Evolutionary conservation across 1,140 invertebrate species (phyloP).

Genomic region (Agraylea sexmaculata): DNA sequence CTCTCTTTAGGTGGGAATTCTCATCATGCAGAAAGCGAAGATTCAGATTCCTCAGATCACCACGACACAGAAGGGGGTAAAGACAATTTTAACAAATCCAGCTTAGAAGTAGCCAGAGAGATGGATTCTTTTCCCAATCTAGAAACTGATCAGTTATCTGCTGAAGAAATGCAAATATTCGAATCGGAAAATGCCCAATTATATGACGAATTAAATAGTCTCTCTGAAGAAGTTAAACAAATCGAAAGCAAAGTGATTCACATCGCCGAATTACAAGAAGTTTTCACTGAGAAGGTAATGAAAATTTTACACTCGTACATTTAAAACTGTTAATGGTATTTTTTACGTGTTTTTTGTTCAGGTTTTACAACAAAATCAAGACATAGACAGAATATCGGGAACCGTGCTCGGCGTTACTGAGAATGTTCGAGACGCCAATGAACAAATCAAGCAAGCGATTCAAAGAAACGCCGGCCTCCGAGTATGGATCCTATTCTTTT

Average conservation of each 20-base stretch:
- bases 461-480: constrained; percentile 89
- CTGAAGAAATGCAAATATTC: constrained; percentile 85
- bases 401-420: constrained; percentile 84
- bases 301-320: neutral
- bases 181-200: constrained; percentile 75
- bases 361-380: constrained; percentile 79
- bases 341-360: no score
- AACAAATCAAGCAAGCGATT: constrained; percentile 91
- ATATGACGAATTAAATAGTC: constrained; percentile 74
- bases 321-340: no score
- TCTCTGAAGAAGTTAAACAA: constrained; percentile 67
- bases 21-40: constrained; percentile 26
- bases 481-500: constrained; percentile 89
- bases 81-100: constrained; percentile 11
- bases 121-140: constrained; percentile 20
- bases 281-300: constrained; percentile 89
- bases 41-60: no score
- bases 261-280: constrained; percentile 91
- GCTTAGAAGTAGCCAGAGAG: constrained; percentile 14
- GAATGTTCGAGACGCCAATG: constrained; percentile 92
- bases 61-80: no score
- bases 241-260: constrained; percentile 89
- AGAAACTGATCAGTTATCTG: constrained; percentile 54
- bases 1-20: constrained; percentile 24
- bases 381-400: constrained; percentile 80